These are phyloP conservation scores for Oxystoma pomonae DNA, from an alignment of 2,888 invertebrate species.

Conservation along the genomic window DNA sequence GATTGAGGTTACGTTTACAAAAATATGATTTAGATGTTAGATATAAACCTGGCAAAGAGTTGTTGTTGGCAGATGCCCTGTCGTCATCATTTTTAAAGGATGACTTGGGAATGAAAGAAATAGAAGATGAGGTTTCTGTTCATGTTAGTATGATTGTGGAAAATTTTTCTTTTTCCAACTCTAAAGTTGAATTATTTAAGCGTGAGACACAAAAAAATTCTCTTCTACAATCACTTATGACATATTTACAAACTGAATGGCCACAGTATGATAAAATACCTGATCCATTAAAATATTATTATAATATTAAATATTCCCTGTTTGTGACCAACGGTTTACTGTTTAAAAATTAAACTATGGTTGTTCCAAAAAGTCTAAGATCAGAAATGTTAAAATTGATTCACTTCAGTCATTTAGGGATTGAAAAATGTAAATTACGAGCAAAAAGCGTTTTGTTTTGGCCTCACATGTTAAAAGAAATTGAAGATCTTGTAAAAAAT, in stretches of 20 bases:
- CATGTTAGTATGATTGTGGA: neutral
- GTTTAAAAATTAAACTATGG: conserved; percentile 20
- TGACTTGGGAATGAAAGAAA: neutral
- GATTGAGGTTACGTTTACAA: neutral
- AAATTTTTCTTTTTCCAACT: conserved; percentile 7
- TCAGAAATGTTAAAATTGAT: conserved; percentile 18
- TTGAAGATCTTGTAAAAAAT: conserved; percentile 1
- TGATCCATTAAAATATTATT: conserved; percentile 16
- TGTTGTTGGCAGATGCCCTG: conserved; percentile 13
- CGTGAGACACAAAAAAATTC: conserved; percentile 19
- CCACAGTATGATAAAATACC: conserved; percentile 22
- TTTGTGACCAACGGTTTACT: conserved; percentile 19
- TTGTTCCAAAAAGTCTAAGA: conserved; percentile 19
- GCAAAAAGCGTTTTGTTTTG: conserved; percentile 28
- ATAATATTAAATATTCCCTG: conserved; percentile 15
- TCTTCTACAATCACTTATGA: conserved; percentile 24
- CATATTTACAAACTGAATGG: conserved; percentile 29
- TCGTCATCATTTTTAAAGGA: neutral
- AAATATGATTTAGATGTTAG: neutral
- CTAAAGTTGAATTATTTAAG: conserved; percentile 15
- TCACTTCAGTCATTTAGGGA: conserved; percentile 23
- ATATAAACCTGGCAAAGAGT: neutral
- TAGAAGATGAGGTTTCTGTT: neutral
- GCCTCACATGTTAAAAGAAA: conserved; percentile 26
- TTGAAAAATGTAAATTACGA: conserved; percentile 27